Percentiles rank a stretch among this genome's conserved stretches.
phyloP scores from a whole-genome alignment of 2,888 invertebrate genomes.

The Melangyna quadrimaculata region DNA sequence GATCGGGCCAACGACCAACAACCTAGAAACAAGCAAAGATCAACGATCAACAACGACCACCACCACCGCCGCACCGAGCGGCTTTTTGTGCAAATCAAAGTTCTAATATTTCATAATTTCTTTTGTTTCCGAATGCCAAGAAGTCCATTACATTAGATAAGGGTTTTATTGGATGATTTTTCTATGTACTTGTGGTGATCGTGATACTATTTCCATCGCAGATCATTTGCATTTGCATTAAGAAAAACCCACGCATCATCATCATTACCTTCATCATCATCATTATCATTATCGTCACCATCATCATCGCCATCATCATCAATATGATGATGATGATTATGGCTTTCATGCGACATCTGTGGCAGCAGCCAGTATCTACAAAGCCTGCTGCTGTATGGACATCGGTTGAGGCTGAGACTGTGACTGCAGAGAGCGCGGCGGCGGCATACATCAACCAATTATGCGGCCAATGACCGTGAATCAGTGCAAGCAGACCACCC shows the following conservation, averaged over 20 bases:
- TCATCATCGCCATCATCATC: constrained; percentile 13
- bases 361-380: background rate
- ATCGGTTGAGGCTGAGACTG: too few relatives aligned
- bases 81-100: constrained; percentile 6
- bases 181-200: constrained; percentile 35
- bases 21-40: background rate
- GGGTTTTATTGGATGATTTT: constrained; percentile 41
- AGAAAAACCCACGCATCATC: constrained; percentile 21
- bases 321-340: constrained; percentile 15
- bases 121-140: constrained; percentile 3
- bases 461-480: constrained; percentile 50
- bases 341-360: constrained; percentile 34
- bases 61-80: too few relatives aligned
- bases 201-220: constrained; percentile 39
- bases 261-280: constrained; percentile 15
- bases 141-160: constrained; percentile 39
- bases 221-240: constrained; percentile 35
- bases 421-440: background rate
- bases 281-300: constrained; percentile 13
- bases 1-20: background rate
- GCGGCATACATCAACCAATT: constrained; percentile 66
- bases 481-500: constrained; percentile 48
- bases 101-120: constrained; percentile 43
- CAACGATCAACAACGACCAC: constrained; percentile 6
- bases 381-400: background rate